Conservation (phyloP, 2,888 invertebrate species). For the Scaptomyza polygonia region DNA sequence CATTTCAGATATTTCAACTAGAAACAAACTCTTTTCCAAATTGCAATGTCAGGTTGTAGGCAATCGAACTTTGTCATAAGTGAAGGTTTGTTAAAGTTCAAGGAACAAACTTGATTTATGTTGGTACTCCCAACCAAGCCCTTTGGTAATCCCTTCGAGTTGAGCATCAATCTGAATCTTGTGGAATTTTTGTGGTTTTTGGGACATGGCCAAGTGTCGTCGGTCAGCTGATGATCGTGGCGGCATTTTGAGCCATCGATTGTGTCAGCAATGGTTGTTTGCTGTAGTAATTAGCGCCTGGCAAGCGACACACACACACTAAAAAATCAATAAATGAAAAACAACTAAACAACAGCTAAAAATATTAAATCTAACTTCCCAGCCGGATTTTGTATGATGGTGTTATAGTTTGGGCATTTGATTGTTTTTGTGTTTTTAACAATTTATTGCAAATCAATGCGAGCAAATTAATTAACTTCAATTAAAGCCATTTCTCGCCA, state of each 20-base stretch:
- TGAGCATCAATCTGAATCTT: no score
- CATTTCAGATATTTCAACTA: no score
- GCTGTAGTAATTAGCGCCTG: conserved; percentile 72
- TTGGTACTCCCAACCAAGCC: no score
- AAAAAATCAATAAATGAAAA: background rate
- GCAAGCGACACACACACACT: conserved; percentile 11
- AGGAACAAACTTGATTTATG: no score
- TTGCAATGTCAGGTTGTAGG: no score
- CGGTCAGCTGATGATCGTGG: conserved; percentile 41
- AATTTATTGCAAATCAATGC: conserved; percentile 73
- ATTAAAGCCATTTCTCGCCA: conserved; percentile 62
- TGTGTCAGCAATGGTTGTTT: conserved; percentile 55
- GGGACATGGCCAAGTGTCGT: conserved; percentile 26
- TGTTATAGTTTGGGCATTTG: conserved; percentile 56
- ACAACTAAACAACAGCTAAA: background rate
- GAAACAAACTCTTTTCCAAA: no score
- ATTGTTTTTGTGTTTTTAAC: conserved; percentile 48
- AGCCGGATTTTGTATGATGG: conserved; percentile 64
- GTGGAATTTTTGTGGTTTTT: background rate
- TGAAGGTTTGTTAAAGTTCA: no score
- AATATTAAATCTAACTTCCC: conserved; percentile 20
- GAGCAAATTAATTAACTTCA: conserved; percentile 80
- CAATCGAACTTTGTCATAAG: no score
- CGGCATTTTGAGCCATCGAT: conserved; percentile 27
- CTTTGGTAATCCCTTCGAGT: no score